These are phyloP conservation scores for Lordiphosa collinella DNA, from an alignment of 1,140 invertebrate species.

Conservation along the genomic window DNA sequence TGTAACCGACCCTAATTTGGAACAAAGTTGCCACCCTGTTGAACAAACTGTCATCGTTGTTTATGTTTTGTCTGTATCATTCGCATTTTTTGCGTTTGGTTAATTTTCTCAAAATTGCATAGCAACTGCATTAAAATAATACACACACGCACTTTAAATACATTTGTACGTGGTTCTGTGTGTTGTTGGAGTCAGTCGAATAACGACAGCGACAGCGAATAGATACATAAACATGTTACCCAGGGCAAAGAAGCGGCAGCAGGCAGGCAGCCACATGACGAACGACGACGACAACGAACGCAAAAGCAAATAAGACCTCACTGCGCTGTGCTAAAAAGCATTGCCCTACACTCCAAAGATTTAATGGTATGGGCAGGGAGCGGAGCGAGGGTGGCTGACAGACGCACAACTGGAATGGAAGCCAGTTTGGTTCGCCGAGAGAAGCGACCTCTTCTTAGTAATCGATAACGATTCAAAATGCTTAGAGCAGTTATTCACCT, in stretches of 20 bases:
- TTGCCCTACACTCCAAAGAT: constrained; percentile 8
- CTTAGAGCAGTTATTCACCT: background rate
- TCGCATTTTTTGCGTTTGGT: constrained; percentile 34
- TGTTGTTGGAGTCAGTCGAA: constrained; percentile 2
- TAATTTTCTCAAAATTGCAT: constrained; percentile 18
- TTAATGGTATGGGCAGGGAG: background rate
- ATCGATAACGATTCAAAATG: constrained; percentile 11
- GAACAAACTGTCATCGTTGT: constrained; percentile 26
- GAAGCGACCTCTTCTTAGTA: background rate
- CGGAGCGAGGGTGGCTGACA: background rate
- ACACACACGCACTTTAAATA: constrained; percentile 10
- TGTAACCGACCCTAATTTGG: background rate
- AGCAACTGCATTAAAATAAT: constrained; percentile 3
- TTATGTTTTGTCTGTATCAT: constrained; percentile 29
- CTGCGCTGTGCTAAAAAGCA: constrained; percentile 10
- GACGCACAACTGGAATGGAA: background rate
- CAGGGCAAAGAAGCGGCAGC: background rate
- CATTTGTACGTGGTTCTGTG: constrained; percentile 10
- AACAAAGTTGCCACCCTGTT: constrained; percentile 32
- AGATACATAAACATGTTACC: constrained; percentile 12
- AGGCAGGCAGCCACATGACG: constrained; percentile 2
- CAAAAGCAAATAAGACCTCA: constrained; percentile 12
- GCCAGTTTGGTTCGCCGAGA: no score
- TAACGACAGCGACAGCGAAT: background rate
- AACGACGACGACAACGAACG: constrained; percentile 12